These are phyloP conservation scores for Girardinus metallicus DNA, from an alignment of 2,797 vertebrate genomes.

Conservation along the genomic window DNA sequence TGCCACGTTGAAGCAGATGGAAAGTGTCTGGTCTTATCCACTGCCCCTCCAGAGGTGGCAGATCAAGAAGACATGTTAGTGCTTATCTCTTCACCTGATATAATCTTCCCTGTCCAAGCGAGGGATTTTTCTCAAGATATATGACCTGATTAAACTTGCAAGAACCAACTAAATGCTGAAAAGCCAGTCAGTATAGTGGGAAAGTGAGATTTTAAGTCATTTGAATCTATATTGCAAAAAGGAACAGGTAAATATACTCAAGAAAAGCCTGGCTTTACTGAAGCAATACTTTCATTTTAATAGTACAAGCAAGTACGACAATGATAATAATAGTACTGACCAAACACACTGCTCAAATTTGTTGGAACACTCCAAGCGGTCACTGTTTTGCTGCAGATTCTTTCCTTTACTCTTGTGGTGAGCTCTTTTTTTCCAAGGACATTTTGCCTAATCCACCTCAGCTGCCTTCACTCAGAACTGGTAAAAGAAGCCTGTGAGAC, in stretches of 20 bases:
- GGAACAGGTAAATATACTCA: background rate
- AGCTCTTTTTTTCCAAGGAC: slow-evolving; percentile 82
- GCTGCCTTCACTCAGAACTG: slow-evolving; percentile 81
- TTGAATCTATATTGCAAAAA: background rate
- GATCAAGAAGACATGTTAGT: slow-evolving; percentile 38
- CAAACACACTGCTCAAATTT: slow-evolving; percentile 61
- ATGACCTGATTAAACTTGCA: slow-evolving; percentile 38
- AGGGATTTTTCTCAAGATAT: slow-evolving; percentile 33
- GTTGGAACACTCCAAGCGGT: slow-evolving; percentile 74
- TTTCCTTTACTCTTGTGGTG: slow-evolving; percentile 80
- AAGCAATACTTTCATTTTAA: background rate
- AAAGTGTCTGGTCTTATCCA: slow-evolving; percentile 60
- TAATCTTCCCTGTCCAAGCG: slow-evolving; percentile 36
- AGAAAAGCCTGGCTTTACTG: background rate
- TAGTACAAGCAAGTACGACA: background rate
- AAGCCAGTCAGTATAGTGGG: background rate
- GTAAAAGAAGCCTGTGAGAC: slow-evolving; percentile 77
- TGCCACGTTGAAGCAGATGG: slow-evolving; percentile 53
- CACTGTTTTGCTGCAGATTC: slow-evolving; percentile 77
- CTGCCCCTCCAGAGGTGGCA: slow-evolving; percentile 61
- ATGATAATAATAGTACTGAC: slow-evolving; percentile 19
- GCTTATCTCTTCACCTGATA: slow-evolving; percentile 54
- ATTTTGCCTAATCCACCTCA: slow-evolving; percentile 84
- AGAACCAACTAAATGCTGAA: background rate
- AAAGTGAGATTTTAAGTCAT: background rate